These are phyloP conservation scores for Istiophorus platypterus DNA, from an alignment of 2,113 vertebrate genomes.

Conservation along the genomic window DNA sequence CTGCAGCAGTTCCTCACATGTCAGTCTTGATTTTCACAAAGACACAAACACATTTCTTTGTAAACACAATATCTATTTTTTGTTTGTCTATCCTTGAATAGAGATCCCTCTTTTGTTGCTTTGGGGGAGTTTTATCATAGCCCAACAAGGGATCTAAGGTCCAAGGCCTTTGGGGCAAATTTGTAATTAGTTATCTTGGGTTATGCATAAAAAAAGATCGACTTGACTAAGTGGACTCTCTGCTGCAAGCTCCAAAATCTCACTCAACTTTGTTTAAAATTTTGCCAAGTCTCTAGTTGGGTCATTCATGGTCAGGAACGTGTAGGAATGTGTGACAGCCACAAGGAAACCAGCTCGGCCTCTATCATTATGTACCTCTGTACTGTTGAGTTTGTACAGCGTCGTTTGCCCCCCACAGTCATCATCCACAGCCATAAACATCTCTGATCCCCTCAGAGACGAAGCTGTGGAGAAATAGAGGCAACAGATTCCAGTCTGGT, in stretches of 20 bases:
- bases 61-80: background rate
- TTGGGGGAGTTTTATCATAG: background rate
- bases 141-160: background rate
- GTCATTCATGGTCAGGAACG: slow-evolving; percentile 1
- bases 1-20: slow-evolving; percentile 8
- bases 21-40: background rate
- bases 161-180: background rate
- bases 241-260: slow-evolving; percentile 14
- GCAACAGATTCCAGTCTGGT: slow-evolving; percentile 69
- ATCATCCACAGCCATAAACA: slow-evolving; percentile 58
- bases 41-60: background rate
- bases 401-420: slow-evolving; percentile 22
- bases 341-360: background rate
- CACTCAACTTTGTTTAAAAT: background rate
- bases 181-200: background rate
- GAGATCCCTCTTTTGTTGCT: background rate
- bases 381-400: background rate
- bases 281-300: background rate
- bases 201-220: background rate
- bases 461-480: slow-evolving; percentile 60
- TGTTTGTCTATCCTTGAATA: background rate
- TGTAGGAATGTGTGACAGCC: background rate
- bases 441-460: slow-evolving; percentile 67
- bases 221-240: background rate
- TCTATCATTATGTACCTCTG: background rate